Evolutionary conservation across 2,113 vertebrate species (phyloP).

Genomic region (Sylvietta virens): DNA sequence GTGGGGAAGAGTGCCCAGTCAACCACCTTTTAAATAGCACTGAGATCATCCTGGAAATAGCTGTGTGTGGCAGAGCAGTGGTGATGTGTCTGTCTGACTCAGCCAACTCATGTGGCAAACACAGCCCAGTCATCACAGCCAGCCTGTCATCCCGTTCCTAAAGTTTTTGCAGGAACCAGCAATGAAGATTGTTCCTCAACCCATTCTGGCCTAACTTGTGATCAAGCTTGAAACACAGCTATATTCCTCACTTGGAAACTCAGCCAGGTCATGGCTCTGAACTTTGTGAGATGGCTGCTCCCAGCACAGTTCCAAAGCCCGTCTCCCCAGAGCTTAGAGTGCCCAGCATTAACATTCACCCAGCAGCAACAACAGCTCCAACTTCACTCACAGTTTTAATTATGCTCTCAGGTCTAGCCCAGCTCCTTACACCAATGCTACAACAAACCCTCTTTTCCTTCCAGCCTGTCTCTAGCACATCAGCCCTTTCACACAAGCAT

Average conservation of each 20-base stretch:
- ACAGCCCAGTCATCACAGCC: background rate
- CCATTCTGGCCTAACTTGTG: background rate
- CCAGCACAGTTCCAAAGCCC: background rate
- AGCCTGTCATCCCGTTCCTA: background rate
- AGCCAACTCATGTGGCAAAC: background rate
- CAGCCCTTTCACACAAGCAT: background rate
- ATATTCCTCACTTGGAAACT: background rate
- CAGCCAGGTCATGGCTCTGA: background rate
- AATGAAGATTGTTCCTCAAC: background rate
- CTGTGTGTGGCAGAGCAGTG: background rate
- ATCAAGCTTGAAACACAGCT: background rate
- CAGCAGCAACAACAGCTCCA: background rate
- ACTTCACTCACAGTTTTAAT: background rate
- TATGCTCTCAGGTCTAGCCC: background rate
- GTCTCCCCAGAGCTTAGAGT: fast-evolving
- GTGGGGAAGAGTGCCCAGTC: background rate
- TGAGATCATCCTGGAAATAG: background rate
- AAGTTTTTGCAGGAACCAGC: background rate
- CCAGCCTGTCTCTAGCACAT: background rate
- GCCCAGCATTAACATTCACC: background rate
- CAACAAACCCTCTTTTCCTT: background rate
- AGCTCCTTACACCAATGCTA: background rate
- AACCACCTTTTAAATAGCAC: background rate
- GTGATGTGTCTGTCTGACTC: background rate
- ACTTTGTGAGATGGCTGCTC: background rate